Base-by-base conservation (phyloP, 2,113 vertebrate genomes). In the Columba livia region DNA sequence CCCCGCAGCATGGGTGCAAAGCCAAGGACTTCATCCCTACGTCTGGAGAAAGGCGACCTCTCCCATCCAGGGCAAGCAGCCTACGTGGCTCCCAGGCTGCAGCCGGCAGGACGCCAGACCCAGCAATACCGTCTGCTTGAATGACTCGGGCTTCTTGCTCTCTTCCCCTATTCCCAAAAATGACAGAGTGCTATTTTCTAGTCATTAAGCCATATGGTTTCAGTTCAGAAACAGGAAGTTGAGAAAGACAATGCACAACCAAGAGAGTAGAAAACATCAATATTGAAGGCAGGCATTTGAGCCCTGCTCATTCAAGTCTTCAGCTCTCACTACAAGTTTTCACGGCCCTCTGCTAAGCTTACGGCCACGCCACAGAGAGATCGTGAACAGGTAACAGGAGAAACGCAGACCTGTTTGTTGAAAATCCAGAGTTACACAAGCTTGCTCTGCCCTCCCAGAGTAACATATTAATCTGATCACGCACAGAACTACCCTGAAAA, bases 181-280 rank as follows among this genome's bases (percentile, higher is more conserved):
- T 81, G 65, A 95, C 72, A 6, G 19, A 3, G 28, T 6, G 57
- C 91, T 89, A 6, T 95, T 90, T 93, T 69, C 79, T 81, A 4
- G 77, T 79, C 80, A 88, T 48, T 94, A 77, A 94, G 83, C 56
- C 90, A 44, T 0, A 4, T 6, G 5, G 19, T 54, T 86, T 74
- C 86, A 48, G 85, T 34, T 83, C 79, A 73, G 85, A 53, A 58
- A 69, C 31, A 90, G 89, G 96, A 96, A 96, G 70, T 17, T 86
- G 57, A 73, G 57, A 75, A 88, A 88, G 50, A 58, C 67, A 62
- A 60, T 17, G 70, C 9, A 1, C 40, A 65, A 40, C 14, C 0
- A 2, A 58, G 38, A 29, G 81, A 79, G 85, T 23, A 90, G 88
- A 91, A 78, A 88, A 88, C 32, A 31, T 28, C 60, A 10, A 47